Evolutionary conservation across 2,797 vertebrate species (phyloP).

Genomic region (Xerus rutilus): DNA sequence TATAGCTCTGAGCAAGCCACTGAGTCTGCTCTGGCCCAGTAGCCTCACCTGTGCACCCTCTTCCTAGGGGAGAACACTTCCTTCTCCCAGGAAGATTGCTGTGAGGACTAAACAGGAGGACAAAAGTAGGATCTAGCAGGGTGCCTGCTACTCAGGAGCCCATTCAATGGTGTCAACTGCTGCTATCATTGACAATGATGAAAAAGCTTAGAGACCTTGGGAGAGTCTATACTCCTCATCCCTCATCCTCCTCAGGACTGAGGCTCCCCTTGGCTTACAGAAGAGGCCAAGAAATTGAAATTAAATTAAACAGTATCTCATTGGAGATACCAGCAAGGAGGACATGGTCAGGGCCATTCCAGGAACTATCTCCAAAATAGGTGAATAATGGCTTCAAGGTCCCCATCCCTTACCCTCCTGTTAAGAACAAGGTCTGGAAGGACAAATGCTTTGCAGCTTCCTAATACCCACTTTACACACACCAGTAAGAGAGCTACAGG

Average conservation of each 20-base stretch:
- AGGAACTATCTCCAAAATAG: neutral
- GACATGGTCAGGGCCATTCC: neutral
- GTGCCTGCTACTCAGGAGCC: neutral
- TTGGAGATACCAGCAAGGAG: neutral
- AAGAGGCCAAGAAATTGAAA: neutral
- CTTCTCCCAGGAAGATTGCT: neutral
- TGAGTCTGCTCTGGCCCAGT: neutral
- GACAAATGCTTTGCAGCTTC: neutral
- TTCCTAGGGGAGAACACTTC: neutral
- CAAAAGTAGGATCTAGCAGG: rapidly evolving
- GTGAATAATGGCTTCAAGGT: neutral
- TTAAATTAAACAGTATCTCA: neutral
- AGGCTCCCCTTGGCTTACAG: neutral
- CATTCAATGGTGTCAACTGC: neutral
- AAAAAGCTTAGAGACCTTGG: neutral
- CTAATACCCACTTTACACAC: neutral
- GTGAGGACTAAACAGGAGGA: neutral
- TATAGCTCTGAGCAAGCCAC: neutral
- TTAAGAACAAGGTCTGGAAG: neutral
- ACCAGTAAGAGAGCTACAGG: neutral
- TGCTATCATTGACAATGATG: neutral
- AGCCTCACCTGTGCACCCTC: neutral
- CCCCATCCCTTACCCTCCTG: neutral
- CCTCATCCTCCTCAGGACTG: neutral
- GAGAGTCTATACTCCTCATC: neutral